Evolutionary conservation across 2,113 vertebrate species (phyloP).

Genomic region (Thymallus thymallus): DNA sequence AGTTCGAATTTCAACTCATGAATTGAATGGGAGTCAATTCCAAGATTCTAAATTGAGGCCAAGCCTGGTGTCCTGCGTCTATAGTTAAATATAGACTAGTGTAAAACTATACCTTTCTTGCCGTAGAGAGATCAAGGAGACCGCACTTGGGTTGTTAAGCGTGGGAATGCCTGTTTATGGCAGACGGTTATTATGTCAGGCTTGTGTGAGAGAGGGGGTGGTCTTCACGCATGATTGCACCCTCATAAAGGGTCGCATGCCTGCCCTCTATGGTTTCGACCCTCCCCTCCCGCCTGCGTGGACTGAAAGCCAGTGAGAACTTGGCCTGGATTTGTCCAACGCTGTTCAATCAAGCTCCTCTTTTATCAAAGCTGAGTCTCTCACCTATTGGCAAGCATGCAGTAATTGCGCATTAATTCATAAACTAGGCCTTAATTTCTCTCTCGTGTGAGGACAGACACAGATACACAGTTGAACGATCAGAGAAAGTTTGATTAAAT

Average conservation of each 20-base stretch:
- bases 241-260: constrained; percentile 33
- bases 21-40: no score
- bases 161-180: constrained; percentile 12
- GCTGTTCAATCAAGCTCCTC: not conserved
- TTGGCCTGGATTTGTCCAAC: constrained; percentile 9
- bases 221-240: constrained; percentile 27
- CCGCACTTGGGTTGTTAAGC: not conserved
- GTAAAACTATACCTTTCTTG: not conserved
- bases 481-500: not conserved
- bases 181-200: constrained; percentile 11
- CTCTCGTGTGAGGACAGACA: not conserved
- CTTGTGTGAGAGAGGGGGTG: constrained; percentile 17
- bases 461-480: not conserved
- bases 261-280: constrained; percentile 25
- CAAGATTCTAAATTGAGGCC: no score
- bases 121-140: not conserved
- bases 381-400: not conserved
- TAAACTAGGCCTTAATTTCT: no score
- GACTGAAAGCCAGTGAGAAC: not conserved
- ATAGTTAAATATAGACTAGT: not conserved
- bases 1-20: no score
- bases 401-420: no score
- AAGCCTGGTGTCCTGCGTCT: not conserved
- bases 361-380: not conserved
- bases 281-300: constrained; percentile 11